Percentiles rank a stretch among this genome's conserved stretches.
phyloP scores from a whole-genome alignment of 1,140 invertebrate species.

The Leptinotarsa texana region DNA sequence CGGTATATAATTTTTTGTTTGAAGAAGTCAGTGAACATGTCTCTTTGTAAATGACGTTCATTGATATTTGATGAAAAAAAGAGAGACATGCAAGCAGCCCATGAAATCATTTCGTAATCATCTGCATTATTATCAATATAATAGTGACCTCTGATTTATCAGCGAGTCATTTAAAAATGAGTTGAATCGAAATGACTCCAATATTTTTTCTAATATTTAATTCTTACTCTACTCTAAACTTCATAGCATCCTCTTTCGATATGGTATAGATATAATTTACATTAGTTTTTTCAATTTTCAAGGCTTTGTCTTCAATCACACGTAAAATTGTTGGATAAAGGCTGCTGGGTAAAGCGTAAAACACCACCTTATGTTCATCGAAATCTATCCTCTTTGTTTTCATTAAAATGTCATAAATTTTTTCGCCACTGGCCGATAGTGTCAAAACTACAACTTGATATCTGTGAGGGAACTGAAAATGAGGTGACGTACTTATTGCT shows the following conservation, averaged over 20 bases:
- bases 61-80: too few relatives aligned
- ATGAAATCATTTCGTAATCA: too few relatives aligned
- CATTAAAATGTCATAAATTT: neutral
- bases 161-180: too few relatives aligned
- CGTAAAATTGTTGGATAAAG: neutral
- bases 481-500: neutral
- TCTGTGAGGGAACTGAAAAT: neutral
- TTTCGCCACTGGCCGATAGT: neutral
- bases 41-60: too few relatives aligned
- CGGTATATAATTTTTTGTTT: too few relatives aligned
- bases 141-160: too few relatives aligned
- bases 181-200: too few relatives aligned
- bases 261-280: neutral
- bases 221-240: neutral
- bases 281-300: conserved; percentile 2
- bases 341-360: neutral
- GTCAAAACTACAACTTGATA: neutral
- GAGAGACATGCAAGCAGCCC: too few relatives aligned
- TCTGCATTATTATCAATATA: too few relatives aligned
- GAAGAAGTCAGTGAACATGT: too few relatives aligned
- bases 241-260: neutral
- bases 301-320: neutral
- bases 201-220: too few relatives aligned
- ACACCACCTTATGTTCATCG: neutral
- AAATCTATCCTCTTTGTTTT: conserved; percentile 3